These are phyloP conservation scores for Glossosoma conforme DNA, from an alignment of 1,140 invertebrate genomes.

Conservation along the genomic window DNA sequence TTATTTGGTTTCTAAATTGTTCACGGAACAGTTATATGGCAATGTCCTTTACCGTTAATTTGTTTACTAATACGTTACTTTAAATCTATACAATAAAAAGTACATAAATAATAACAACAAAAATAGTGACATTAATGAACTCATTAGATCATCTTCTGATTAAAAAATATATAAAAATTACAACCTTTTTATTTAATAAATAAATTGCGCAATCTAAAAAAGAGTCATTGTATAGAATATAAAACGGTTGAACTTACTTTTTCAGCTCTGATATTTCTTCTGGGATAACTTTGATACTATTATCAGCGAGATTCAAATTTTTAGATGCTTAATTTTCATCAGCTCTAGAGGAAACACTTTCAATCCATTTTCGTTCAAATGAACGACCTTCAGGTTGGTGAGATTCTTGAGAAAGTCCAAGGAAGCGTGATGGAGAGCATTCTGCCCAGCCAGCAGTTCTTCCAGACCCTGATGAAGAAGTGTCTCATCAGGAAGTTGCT, in stretches of 20 bases:
- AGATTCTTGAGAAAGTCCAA: slow-evolving; percentile 36
- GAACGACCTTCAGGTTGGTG: slow-evolving; percentile 52
- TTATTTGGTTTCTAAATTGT: too few species aligned
- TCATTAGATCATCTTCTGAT: too few species aligned
- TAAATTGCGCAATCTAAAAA: too few species aligned
- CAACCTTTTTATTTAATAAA: too few species aligned
- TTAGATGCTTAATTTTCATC: slow-evolving; percentile 52
- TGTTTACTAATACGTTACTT: too few species aligned
- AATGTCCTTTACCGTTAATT: too few species aligned
- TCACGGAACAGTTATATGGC: too few species aligned
- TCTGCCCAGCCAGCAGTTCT: slow-evolving; percentile 44
- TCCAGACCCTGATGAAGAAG: slow-evolving; percentile 35
- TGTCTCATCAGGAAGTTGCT: slow-evolving; percentile 35
- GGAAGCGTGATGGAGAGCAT: slow-evolving; percentile 36
- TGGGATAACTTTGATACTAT: slow-evolving; percentile 58
- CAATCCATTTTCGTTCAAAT: slow-evolving; percentile 56
- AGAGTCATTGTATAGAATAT: too few species aligned
- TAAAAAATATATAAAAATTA: too few species aligned
- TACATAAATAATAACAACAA: too few species aligned
- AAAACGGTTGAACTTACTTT: slow-evolving; percentile 58
- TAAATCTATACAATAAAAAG: too few species aligned
- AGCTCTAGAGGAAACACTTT: slow-evolving; percentile 54
- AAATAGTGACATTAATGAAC: too few species aligned
- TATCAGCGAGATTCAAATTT: slow-evolving; percentile 67
- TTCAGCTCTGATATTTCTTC: slow-evolving; percentile 55